Conservation (phyloP, 2,113 vertebrate species). For the Misgurnus mizolepis region DNA sequence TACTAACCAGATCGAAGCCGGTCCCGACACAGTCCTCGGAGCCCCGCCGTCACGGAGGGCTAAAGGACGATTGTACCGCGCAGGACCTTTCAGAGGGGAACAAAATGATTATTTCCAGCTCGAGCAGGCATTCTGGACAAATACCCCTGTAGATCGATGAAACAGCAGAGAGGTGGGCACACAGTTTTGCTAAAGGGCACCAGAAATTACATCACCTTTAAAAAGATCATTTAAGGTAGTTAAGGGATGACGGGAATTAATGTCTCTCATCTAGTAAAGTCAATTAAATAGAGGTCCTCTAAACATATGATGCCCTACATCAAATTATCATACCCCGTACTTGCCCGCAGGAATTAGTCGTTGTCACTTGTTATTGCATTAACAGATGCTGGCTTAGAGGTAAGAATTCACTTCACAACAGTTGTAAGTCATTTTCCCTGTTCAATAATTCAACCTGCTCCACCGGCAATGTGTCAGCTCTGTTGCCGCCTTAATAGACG, state of each 20-base stretch:
- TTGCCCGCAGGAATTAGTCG: constrained; percentile 50
- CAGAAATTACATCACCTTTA: constrained; percentile 73
- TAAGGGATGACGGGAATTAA: constrained; percentile 75
- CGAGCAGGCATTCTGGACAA: constrained; percentile 61
- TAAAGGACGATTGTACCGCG: constrained; percentile 67
- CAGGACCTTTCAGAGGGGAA: constrained; percentile 64
- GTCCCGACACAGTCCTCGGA: constrained; percentile 44
- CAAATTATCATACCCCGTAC: constrained; percentile 62
- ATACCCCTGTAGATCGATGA: constrained; percentile 10
- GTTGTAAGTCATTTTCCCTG: constrained; percentile 55
- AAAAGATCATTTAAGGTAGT: constrained; percentile 76
- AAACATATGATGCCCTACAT: constrained; percentile 72
- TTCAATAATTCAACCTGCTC: constrained; percentile 58
- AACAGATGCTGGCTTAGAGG: constrained; percentile 63
- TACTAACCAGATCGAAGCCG: constrained; percentile 61
- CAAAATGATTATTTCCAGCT: constrained; percentile 66
- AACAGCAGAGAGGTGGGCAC: constrained; percentile 21
- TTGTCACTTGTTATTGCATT: constrained; percentile 65
- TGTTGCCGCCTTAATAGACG: constrained; percentile 56
- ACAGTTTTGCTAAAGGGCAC: constrained; percentile 75
- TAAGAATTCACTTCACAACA: constrained; percentile 57
- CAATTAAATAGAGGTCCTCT: constrained; percentile 76
- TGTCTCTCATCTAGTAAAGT: constrained; percentile 68
- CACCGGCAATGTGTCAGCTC: constrained; percentile 56
- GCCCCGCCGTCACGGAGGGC: constrained; percentile 42